Conservation (phyloP, 2,113 vertebrate genomes). For the Oophaga pumilio region DNA sequence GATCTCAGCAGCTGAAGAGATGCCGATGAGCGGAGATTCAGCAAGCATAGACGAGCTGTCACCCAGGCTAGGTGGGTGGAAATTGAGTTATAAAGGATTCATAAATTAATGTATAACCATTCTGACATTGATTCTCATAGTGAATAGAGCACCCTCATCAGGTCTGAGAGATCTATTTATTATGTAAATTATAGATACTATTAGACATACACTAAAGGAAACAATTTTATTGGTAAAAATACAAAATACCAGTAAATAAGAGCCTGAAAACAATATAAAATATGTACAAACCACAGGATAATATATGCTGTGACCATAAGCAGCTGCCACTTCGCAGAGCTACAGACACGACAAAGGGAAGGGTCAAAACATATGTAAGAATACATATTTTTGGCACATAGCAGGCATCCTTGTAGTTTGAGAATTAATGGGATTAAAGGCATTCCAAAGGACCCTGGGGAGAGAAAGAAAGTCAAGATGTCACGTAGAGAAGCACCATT, state of each 20-base stretch:
- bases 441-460: slow-evolving; percentile 28
- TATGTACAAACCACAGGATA: neutral
- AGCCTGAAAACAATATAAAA: neutral
- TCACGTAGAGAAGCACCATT: neutral
- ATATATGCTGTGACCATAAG: slow-evolving; percentile 10
- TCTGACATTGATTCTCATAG: too few relatives aligned
- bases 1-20: too few relatives aligned
- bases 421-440: slow-evolving; percentile 37
- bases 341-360: slow-evolving; percentile 14
- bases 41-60: too few relatives aligned
- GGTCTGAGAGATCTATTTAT: too few relatives aligned
- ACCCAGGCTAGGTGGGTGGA: too few relatives aligned
- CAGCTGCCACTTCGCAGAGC: neutral
- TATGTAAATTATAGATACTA: neutral
- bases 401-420: slow-evolving; percentile 6
- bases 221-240: neutral
- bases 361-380: slow-evolving; percentile 21
- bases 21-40: too few relatives aligned
- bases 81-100: too few relatives aligned
- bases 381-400: slow-evolving; percentile 20
- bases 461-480: slow-evolving; percentile 19
- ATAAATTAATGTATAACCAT: too few relatives aligned
- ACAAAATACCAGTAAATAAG: neutral
- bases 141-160: too few relatives aligned
- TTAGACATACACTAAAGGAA: neutral